Conservation (phyloP, 2,797 vertebrate species). For the Champsocephalus esox region DNA sequence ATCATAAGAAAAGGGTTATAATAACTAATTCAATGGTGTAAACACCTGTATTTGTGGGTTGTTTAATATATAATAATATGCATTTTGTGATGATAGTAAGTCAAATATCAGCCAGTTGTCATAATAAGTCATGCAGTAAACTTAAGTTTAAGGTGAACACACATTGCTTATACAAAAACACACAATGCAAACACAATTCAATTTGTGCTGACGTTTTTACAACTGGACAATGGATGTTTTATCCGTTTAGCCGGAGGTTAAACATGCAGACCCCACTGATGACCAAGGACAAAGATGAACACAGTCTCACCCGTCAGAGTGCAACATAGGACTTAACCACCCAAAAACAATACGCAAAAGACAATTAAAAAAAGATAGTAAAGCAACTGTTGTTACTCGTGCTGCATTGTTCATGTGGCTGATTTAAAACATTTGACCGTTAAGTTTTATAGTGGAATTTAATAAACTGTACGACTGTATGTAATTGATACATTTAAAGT, state of each 20-base stretch:
- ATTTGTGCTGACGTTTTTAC: neutral
- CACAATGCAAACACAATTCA: neutral
- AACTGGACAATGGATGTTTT: neutral
- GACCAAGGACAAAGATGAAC: conserved; percentile 17
- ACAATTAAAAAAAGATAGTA: neutral
- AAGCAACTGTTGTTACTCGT: too few relatives aligned
- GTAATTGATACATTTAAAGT: too few relatives aligned
- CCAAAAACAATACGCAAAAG: neutral
- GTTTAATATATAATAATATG: neutral
- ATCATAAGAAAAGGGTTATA: neutral
- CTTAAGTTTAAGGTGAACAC: neutral
- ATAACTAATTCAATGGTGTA: neutral
- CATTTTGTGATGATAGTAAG: too few relatives aligned
- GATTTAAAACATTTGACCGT: too few relatives aligned
- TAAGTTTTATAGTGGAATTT: too few relatives aligned
- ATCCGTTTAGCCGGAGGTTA: conserved; percentile 16
- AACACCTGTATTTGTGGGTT: neutral
- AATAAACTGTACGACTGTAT: too few relatives aligned
- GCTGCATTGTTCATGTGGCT: too few relatives aligned
- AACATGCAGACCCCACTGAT: conserved; percentile 19
- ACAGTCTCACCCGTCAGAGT: neutral
- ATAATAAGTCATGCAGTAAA: neutral
- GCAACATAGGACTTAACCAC: neutral
- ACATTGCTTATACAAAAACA: neutral
- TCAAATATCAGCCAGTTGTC: neutral